A percentile compares a stretch with the other conserved stretches of the same genome.
phyloP scores from a whole-genome alignment of 2,888 invertebrate species.

The Buathra laborator region DNA sequence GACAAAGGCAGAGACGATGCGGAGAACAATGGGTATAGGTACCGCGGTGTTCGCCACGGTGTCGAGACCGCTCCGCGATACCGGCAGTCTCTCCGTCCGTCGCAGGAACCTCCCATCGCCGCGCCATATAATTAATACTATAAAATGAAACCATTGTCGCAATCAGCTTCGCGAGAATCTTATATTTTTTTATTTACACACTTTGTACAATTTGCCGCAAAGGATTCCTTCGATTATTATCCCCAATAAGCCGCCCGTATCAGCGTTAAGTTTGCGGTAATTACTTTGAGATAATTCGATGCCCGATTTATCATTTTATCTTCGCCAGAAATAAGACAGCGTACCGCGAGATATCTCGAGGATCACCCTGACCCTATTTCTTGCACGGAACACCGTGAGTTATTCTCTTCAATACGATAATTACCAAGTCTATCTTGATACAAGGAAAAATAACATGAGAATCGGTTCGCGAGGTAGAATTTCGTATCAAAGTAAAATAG shows the following conservation, averaged over 20 bases:
- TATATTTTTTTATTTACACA: constrained; percentile 24
- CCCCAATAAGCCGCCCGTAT: constrained; percentile 1
- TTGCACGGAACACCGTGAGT: neutral
- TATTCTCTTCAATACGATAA: constrained; percentile 16
- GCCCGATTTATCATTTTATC: constrained; percentile 20
- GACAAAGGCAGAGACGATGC: constrained; percentile 71
- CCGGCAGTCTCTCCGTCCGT: constrained; percentile 26
- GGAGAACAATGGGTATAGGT: constrained; percentile 71
- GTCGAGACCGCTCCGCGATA: constrained; percentile 52
- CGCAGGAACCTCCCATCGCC: constrained; percentile 57
- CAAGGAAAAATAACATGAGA: constrained; percentile 15
- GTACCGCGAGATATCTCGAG: constrained; percentile 10
- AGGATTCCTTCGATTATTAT: constrained; percentile 27
- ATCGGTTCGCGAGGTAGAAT: constrained; percentile 33
- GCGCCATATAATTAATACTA: constrained; percentile 69
- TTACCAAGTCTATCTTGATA: constrained; percentile 36
- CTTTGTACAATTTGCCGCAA: constrained; percentile 7
- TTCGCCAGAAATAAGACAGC: neutral
- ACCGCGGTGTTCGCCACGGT: constrained; percentile 39
- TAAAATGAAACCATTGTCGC: constrained; percentile 70
- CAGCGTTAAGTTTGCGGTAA: constrained; percentile 24
- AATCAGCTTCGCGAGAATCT: constrained; percentile 58
- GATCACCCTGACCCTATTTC: constrained; percentile 32
- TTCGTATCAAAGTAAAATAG: constrained; percentile 66
- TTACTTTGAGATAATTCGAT: neutral